A percentile compares a stretch with the other conserved stretches of the same genome.
Evolutionary conservation across 2,888 invertebrate species (phyloP).

Genomic region (Pelosia muscerda): DNA sequence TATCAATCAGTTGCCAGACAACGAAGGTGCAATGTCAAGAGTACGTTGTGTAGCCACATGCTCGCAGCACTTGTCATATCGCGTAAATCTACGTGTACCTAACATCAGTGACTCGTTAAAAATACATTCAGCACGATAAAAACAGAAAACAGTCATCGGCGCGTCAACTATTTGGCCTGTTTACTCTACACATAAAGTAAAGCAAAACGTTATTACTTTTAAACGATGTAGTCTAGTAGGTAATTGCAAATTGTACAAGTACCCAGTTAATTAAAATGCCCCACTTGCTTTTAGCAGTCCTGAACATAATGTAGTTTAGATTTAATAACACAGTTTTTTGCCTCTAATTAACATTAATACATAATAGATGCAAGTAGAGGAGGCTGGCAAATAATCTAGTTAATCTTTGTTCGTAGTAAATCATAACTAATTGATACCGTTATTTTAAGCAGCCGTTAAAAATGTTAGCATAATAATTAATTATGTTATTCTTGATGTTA

Average conservation of each 20-base stretch:
- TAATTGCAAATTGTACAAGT: conserved; percentile 39
- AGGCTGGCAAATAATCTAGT: background rate
- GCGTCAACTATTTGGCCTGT: conserved; percentile 62
- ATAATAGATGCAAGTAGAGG: background rate
- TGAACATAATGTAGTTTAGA: background rate
- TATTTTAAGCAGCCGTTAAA: conserved; percentile 2
- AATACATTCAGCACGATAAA: conserved; percentile 66
- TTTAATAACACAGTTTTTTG: background rate
- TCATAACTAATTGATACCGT: background rate
- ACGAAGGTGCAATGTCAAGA: conserved; percentile 79
- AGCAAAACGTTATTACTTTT: conserved; percentile 43
- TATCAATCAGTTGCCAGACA: conserved; percentile 10
- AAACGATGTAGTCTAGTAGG: conserved; percentile 37
- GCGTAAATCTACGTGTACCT: conserved; percentile 57
- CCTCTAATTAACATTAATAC: background rate
- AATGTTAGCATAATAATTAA: background rate
- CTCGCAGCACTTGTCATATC: conserved; percentile 54
- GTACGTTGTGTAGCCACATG: conserved; percentile 63
- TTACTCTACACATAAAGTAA: conserved; percentile 53
- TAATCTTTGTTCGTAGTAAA: background rate
- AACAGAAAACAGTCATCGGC: conserved; percentile 63
- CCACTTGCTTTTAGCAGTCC: conserved; percentile 8
- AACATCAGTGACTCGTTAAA: conserved; percentile 60
- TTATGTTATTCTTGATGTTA: background rate
- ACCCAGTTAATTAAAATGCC: conserved; percentile 21